Evolutionary conservation across 1,140 invertebrate species (phyloP).

Genomic region (Drosophila saltans): DNA sequence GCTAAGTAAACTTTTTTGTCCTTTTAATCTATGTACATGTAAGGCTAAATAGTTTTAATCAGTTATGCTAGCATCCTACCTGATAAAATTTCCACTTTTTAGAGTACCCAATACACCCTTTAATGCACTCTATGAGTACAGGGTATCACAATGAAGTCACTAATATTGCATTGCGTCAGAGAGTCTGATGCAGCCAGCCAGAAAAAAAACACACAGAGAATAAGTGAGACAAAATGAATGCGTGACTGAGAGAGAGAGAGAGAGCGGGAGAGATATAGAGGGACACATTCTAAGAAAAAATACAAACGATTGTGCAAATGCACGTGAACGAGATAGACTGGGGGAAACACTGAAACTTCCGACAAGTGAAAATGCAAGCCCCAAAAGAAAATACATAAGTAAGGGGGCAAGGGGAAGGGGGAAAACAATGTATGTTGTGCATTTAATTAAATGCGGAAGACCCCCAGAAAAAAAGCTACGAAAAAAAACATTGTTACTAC

Average conservation of each 20-base stretch:
- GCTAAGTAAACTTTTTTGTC: no score
- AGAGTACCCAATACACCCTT: neutral
- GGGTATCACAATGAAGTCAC: slow-evolving; percentile 18
- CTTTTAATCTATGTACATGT: no score
- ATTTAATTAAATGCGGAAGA: slow-evolving; percentile 83
- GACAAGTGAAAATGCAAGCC: slow-evolving; percentile 74
- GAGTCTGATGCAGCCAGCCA: slow-evolving; percentile 3
- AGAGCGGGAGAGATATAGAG: slow-evolving; percentile 14
- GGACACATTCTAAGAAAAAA: slow-evolving; percentile 59
- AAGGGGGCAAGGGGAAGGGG: slow-evolving; percentile 23
- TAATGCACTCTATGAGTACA: neutral
- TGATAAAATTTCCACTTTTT: neutral
- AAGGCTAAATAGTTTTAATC: no score
- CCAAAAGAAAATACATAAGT: slow-evolving; percentile 15
- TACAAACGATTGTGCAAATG: slow-evolving; percentile 70
- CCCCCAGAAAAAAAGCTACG: slow-evolving; percentile 29
- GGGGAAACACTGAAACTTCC: slow-evolving; percentile 58
- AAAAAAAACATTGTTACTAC: slow-evolving; percentile 54
- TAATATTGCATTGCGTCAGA: slow-evolving; percentile 18
- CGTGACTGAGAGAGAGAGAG: slow-evolving; percentile 21
- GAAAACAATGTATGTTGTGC: slow-evolving; percentile 58
- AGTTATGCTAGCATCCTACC: no score
- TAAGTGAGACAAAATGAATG: slow-evolving; percentile 1
- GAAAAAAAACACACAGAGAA: slow-evolving; percentile 21
- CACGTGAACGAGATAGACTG: slow-evolving; percentile 36